Conservation (phyloP, 2,797 vertebrate genomes). For the Catharus ustulatus region DNA sequence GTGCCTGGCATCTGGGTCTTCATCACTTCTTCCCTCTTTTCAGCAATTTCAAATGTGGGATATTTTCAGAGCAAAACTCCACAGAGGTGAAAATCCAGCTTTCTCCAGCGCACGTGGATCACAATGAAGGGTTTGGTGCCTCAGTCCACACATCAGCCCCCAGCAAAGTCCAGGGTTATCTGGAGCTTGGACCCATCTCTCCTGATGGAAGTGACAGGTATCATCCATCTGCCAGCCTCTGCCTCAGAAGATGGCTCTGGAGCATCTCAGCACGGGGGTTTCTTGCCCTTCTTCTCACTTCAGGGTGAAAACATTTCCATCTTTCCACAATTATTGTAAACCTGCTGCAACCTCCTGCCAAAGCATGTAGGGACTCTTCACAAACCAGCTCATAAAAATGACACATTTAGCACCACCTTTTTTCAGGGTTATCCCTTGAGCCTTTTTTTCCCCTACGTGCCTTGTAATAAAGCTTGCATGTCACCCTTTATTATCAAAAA, state of each 20-base stretch:
- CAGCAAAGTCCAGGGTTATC: background rate
- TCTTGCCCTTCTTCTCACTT: conserved; percentile 57
- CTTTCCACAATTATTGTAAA: conserved; percentile 54
- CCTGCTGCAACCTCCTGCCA: conserved; percentile 70
- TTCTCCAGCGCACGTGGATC: background rate
- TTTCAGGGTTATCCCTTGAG: conserved; percentile 61
- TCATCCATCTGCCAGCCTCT: background rate
- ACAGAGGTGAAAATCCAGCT: background rate
- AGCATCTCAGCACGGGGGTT: accelerated
- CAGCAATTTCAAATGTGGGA: background rate
- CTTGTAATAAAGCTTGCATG: conserved; percentile 53
- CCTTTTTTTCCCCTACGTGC: conserved; percentile 8
- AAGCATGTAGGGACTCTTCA: conserved; percentile 63
- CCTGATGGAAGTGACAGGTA: background rate
- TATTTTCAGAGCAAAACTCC: background rate
- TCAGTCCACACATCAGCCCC: background rate
- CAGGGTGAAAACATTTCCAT: conserved; percentile 59
- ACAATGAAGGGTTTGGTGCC: background rate
- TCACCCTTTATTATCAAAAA: conserved; percentile 60
- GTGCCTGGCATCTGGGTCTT: background rate
- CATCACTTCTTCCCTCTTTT: background rate
- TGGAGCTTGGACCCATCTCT: background rate
- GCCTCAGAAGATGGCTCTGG: background rate
- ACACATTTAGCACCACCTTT: conserved; percentile 56
- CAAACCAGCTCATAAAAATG: conserved; percentile 63